These are phyloP conservation scores for Ephialtes manifestator DNA, from an alignment of 2,888 invertebrate genomes.

Conservation along the genomic window DNA sequence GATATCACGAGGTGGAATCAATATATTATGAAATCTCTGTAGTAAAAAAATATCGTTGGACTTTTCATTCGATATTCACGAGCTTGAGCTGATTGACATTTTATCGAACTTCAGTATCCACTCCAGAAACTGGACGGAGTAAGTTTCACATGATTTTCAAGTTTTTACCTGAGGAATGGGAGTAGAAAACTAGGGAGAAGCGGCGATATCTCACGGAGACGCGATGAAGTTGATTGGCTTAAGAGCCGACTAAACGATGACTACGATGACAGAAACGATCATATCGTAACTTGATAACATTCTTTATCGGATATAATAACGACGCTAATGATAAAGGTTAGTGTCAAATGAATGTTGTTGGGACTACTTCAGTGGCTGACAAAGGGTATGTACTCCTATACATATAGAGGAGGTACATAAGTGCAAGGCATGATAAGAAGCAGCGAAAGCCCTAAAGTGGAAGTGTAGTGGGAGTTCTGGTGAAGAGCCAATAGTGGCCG, in stretches of 20 bases:
- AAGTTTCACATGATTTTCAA: conserved; percentile 12
- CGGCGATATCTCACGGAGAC: background rate
- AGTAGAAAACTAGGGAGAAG: background rate
- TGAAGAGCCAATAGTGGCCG: conserved; percentile 54
- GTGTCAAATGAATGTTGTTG: conserved; percentile 17
- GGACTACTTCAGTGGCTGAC: background rate
- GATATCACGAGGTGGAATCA: background rate
- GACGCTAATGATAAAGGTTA: conserved; percentile 16
- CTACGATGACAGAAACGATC: background rate
- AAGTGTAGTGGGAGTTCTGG: conserved; percentile 40
- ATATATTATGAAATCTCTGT: background rate
- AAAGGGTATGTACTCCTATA: background rate
- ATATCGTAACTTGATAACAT: conserved; percentile 7
- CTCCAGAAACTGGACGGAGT: background rate
- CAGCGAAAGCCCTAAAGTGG: conserved; percentile 12
- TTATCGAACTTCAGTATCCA: conserved; percentile 32
- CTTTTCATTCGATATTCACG: background rate
- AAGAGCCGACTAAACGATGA: background rate
- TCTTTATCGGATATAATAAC: background rate
- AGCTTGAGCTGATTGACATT: conserved; percentile 1
- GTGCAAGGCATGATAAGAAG: background rate
- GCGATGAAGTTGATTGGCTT: conserved; percentile 28
- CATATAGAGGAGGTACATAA: conserved; percentile 1
- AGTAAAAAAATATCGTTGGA: background rate
- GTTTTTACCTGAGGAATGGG: conserved; percentile 2